Evolutionary conservation across 2,113 vertebrate genomes (phyloP).

Genomic region (Melospiza georgiana): DNA sequence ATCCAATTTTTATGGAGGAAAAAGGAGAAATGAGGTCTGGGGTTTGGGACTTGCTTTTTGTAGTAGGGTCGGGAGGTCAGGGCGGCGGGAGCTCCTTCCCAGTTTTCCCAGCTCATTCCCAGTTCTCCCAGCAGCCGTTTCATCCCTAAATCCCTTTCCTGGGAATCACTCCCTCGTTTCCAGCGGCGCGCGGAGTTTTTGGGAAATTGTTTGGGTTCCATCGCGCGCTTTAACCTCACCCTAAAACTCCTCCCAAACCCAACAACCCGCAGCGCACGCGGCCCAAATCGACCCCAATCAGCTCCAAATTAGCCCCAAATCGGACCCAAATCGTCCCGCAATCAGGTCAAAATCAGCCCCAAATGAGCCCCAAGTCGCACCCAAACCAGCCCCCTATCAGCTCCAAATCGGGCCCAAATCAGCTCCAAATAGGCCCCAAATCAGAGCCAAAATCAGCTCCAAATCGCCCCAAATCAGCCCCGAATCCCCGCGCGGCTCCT

Average conservation of each 20-base stretch:
- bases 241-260: neutral
- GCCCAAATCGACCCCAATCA: too few species aligned
- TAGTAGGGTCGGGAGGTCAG: neutral
- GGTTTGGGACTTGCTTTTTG: neutral
- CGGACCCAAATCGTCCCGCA: too few species aligned
- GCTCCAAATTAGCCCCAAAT: neutral
- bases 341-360: neutral
- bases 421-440: neutral
- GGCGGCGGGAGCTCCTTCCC: neutral
- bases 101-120: neutral
- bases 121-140: neutral
- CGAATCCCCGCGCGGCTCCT: neutral
- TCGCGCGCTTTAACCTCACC: neutral
- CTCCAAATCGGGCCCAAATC: neutral
- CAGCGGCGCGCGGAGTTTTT: neutral
- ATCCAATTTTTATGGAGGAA: neutral
- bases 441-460: neutral
- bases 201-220: neutral
- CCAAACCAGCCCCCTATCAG: too few species aligned
- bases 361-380: neutral
- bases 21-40: neutral
- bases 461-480: too few species aligned
- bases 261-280: rapidly evolving
- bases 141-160: neutral
- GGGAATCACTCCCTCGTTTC: neutral